Percentiles rank a stretch among this genome's conserved stretches.
Conservation (phyloP, 2,888 invertebrate genomes). For the Cepaea hortensis region DNA sequence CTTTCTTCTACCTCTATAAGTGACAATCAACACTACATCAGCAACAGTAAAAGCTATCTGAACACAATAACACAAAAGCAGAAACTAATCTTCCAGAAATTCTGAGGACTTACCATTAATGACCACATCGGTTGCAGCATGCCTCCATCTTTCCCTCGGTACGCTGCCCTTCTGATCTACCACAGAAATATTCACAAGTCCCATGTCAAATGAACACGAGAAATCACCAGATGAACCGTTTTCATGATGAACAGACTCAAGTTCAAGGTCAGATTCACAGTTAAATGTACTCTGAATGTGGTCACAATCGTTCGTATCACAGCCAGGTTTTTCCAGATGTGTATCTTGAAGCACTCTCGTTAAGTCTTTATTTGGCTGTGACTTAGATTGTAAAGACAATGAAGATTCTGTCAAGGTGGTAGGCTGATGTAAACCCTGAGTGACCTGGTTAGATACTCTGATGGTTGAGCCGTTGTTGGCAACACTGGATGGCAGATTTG, state of each 20-base stretch:
- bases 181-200: slow-evolving; percentile 51
- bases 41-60: too few relatives aligned
- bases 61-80: too few relatives aligned
- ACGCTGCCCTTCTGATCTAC: slow-evolving; percentile 58
- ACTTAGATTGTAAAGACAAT: not conserved
- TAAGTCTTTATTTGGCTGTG: not conserved
- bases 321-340: not conserved
- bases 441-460: not conserved
- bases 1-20: too few relatives aligned
- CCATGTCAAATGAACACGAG: slow-evolving; percentile 43
- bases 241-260: not conserved
- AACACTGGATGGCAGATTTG: not conserved
- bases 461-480: not conserved
- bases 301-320: not conserved
- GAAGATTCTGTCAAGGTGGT: not conserved
- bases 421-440: not conserved
- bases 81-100: too few relatives aligned
- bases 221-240: not conserved
- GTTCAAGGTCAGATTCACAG: not conserved
- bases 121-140: slow-evolving; percentile 66
- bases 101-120: slow-evolving; percentile 57
- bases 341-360: not conserved
- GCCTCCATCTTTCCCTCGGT: slow-evolving; percentile 75
- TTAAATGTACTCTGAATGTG: not conserved
- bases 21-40: too few relatives aligned